Evolutionary conservation across 2,113 vertebrate genomes (phyloP).

Genomic region (Hippocampus barbouri): DNA sequence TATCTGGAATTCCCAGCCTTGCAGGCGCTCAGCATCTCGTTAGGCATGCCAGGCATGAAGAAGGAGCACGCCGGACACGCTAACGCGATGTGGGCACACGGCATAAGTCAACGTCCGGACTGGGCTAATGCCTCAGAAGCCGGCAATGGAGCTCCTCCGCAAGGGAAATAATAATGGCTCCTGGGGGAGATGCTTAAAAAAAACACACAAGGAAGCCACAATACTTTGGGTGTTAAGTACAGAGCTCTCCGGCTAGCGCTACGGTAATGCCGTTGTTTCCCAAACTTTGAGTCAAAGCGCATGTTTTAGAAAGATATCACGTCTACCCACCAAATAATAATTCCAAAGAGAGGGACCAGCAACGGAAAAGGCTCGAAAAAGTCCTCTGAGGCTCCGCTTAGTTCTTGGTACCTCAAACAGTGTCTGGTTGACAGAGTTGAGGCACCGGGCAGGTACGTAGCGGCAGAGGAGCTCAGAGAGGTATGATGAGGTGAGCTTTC

Average conservation of each 20-base stretch:
- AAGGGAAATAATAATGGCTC: constrained; percentile 8
- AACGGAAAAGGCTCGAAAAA: too few relatives aligned
- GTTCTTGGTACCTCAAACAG: too few relatives aligned
- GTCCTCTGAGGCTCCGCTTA: too few relatives aligned
- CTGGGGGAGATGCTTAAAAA: constrained; percentile 3
- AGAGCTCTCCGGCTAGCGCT: background rate
- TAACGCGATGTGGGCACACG: background rate
- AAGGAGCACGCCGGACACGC: background rate
- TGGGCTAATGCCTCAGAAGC: constrained; percentile 13
- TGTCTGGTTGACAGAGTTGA: too few relatives aligned
- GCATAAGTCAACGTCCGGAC: constrained; percentile 29
- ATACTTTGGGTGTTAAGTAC: background rate
- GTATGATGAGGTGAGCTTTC: too few relatives aligned
- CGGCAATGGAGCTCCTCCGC: constrained; percentile 4
- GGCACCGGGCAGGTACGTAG: too few relatives aligned
- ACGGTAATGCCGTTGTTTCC: background rate
- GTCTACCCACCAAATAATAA: too few relatives aligned
- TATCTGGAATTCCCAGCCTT: constrained; percentile 24
- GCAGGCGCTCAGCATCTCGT: constrained; percentile 16
- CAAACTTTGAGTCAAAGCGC: background rate
- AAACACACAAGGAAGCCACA: constrained; percentile 1
- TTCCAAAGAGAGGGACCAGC: too few relatives aligned
- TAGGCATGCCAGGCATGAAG: constrained; percentile 30
- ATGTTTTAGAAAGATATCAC: too few relatives aligned
- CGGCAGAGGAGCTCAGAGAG: too few relatives aligned